Evolutionary conservation across 2,888 invertebrate species (phyloP), one percentile per base, ranked within the genome.

Genomic region (Thera obeliscata): DNA sequence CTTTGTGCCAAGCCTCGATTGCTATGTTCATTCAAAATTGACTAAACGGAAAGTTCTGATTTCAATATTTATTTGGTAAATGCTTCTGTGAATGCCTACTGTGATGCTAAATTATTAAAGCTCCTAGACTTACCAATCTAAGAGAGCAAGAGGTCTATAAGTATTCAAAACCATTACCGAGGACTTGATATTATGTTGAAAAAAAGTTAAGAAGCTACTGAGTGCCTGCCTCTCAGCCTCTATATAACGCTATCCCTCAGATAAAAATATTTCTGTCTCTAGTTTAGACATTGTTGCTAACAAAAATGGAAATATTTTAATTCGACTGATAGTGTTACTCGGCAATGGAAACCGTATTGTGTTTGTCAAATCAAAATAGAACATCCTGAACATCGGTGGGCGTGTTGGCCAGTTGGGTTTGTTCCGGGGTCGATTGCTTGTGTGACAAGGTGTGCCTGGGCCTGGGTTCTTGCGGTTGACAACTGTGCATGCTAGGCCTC

Each of bases 401-500:
- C 2, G 96, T 96, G 70, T 94, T 93, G 0, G 95, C 94, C 2
- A 93, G 85, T 67, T 87, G 87, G 0, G 91, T 93, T 65, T 87
- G 90, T 55, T 87, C 89, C 3, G 86, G 75, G 0, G 87, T 72
- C 56, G 84, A 74, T 63, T 87, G 91, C 73, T 93, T 92, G 74
- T 80, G 76, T 2, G 84, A 84, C 50, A 83, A 88, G 1, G 79
- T 71, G 68, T 83, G 86, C 49, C 90, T 80, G 6, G 87, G 73
- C 60, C 88, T 83, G 33, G 89, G 90, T 60, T 91, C 89, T 68
- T 89, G 91, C 0, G 94, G 94, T 77, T 95, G 94, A 1, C 87
- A 96, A 96, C 85, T 96, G 96, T 92, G 96, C 96, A 91, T 96
- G 96, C 94, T 96, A 96, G 95, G 94, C 84, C 79, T 71, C 74